Evolutionary conservation across 2,113 vertebrate species (phyloP), one percentile per base, ranked within the genome.

Genomic region (Platysteira castanea): DNA sequence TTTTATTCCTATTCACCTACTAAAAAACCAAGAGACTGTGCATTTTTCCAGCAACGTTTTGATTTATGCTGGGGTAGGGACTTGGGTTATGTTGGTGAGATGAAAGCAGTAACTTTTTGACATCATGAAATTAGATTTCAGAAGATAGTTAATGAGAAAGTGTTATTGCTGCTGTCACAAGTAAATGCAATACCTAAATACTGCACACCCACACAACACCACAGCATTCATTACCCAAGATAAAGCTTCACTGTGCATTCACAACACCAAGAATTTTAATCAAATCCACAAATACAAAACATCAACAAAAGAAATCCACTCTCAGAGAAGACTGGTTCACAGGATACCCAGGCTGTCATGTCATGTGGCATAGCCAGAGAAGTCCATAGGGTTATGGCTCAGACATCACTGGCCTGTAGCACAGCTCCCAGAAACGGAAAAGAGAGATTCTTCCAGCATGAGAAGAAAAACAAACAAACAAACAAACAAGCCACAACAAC

Each of bases 91-190:
- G 13, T 44, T 69, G n/a, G 41, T 49, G 56, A 87, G 37, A 44
- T 78, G 68, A 87, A 89, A 94, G 69, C 20, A 89, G 70, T 84
- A 86, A 95, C 71, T 95, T 95, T 87, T 17, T 96, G 84, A 89
- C 87, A 87, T 63, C 6, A 4, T 46, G 28, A 86, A 87, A 89
- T 88, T 64, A 76, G 83, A 93, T 92, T 91, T 90, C 53, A 89
- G 73, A 93, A 88, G 60, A 88, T 27, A 69, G 76, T 69, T 95
- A 90, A 89, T 57, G 49, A 84, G 78, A 89, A 41, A 23, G 16
- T 35, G 21, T 88, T 46, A 68, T 27, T 76, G 53, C 78, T 89
- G 41, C 61, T 86, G 69, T 80, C 77, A 92, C n/a, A 75, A 90
- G 76, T 82, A 93, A 97, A 88, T 39, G 42, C 56, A 75, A 64